A percentile compares a stretch with the other conserved stretches of the same genome.
These are phyloP conservation scores for Numenius phaeopus DNA, from an alignment of 2,797 vertebrate species.

Conservation along the genomic window DNA sequence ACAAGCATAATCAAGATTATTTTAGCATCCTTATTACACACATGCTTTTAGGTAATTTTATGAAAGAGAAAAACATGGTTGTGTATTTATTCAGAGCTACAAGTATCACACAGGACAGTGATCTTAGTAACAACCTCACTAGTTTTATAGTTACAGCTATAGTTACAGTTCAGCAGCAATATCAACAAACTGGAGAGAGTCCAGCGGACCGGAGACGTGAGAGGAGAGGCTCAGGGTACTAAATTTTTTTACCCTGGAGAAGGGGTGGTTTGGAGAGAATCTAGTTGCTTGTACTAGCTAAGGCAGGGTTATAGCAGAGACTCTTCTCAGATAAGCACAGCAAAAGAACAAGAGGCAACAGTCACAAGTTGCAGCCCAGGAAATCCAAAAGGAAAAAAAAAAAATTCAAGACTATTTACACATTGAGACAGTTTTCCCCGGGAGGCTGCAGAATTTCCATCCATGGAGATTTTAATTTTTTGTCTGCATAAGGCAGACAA, in stretches of 20 bases:
- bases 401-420: not conserved
- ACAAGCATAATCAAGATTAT: constrained; percentile 53
- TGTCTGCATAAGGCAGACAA: not conserved
- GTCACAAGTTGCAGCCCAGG: not conserved
- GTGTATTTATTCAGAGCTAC: constrained; percentile 6
- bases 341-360: not conserved
- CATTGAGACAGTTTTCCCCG: not conserved
- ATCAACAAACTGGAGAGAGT: not conserved
- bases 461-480: not conserved
- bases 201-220: not conserved
- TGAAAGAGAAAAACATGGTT: not conserved
- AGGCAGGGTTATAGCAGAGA: not conserved
- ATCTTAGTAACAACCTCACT: not conserved
- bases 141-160: not conserved
- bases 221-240: not conserved
- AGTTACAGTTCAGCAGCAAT: not conserved
- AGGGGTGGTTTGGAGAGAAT: not conserved
- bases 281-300: not conserved
- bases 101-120: not conserved
- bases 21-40: constrained; percentile 33
- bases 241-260: not conserved
- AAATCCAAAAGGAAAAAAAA: not conserved
- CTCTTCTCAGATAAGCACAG: not conserved
- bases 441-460: not conserved
- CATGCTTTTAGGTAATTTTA: not conserved